These are phyloP conservation scores for Nemotelus pantherinus DNA, from an alignment of 2,888 invertebrate species.

Conservation along the genomic window DNA sequence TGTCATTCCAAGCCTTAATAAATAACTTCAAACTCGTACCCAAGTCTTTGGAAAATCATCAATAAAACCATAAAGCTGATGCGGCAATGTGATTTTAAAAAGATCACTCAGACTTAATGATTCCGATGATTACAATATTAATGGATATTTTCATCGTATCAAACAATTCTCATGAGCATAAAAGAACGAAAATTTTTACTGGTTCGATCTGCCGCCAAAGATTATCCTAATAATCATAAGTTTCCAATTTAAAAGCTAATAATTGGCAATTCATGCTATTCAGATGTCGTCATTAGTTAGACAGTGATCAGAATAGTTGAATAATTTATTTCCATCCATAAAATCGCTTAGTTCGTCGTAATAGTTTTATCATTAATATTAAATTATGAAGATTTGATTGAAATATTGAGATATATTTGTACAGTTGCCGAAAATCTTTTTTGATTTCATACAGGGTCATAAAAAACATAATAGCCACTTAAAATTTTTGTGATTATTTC, in stretches of 20 bases:
- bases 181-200: slow-evolving; percentile 32
- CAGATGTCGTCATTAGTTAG: slow-evolving; percentile 33
- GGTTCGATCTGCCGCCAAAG: slow-evolving; percentile 9
- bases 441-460: too few relatives aligned
- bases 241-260: slow-evolving; percentile 42
- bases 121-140: slow-evolving; percentile 34
- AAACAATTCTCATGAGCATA: slow-evolving; percentile 22
- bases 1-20: neutral
- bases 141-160: slow-evolving; percentile 31
- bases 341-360: neutral
- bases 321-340: slow-evolving; percentile 37
- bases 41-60: slow-evolving; percentile 16
- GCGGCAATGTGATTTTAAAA: slow-evolving; percentile 40
- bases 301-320: slow-evolving; percentile 13
- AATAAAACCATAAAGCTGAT: slow-evolving; percentile 43
- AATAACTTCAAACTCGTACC: neutral
- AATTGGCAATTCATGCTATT: slow-evolving; percentile 36
- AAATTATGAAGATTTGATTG: slow-evolving; percentile 29
- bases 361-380: slow-evolving; percentile 21
- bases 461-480: too few relatives aligned
- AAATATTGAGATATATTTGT: neutral
- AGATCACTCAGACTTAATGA: slow-evolving; percentile 34
- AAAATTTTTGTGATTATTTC: too few relatives aligned
- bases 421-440: too few relatives aligned
- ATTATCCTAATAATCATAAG: slow-evolving; percentile 40